Evolutionary conservation across 2,888 invertebrate species (phyloP).

Genomic region (Lamproptera curius): DNA sequence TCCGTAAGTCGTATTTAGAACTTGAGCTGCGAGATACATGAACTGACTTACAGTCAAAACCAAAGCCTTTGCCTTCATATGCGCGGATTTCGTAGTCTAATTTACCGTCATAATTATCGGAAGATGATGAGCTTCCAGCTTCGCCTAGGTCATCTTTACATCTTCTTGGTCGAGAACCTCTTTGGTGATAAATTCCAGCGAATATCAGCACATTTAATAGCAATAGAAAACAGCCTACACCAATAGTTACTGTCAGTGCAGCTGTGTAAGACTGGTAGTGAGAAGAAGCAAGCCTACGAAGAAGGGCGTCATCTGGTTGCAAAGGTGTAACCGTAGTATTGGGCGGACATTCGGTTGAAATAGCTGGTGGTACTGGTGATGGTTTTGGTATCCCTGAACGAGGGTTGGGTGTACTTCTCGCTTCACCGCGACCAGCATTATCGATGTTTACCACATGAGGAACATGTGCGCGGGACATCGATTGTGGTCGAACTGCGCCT

Average conservation of each 20-base stretch:
- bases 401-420: slow-evolving; percentile 58
- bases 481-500: slow-evolving; percentile 88
- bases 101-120: slow-evolving; percentile 80
- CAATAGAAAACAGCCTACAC: slow-evolving; percentile 89
- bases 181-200: slow-evolving; percentile 92
- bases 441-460: slow-evolving; percentile 74
- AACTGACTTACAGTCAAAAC: slow-evolving; percentile 77
- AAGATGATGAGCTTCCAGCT: slow-evolving; percentile 83
- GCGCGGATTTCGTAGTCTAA: slow-evolving; percentile 72
- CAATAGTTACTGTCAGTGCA: slow-evolving; percentile 91
- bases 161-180: slow-evolving; percentile 84
- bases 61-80: slow-evolving; percentile 75
- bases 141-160: slow-evolving; percentile 88
- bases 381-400: slow-evolving; percentile 66
- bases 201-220: slow-evolving; percentile 91
- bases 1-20: slow-evolving; percentile 70
- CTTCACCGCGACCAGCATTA: slow-evolving; percentile 39
- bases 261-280: slow-evolving; percentile 94
- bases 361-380: slow-evolving; percentile 61
- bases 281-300: slow-evolving; percentile 87
- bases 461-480: slow-evolving; percentile 81
- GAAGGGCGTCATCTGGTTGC: slow-evolving; percentile 82
- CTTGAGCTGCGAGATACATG: slow-evolving; percentile 68
- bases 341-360: slow-evolving; percentile 87
- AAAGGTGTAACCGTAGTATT: slow-evolving; percentile 71